These are phyloP conservation scores for Dermochelys coriacea DNA, from an alignment of 2,797 vertebrate species.

Conservation along the genomic window DNA sequence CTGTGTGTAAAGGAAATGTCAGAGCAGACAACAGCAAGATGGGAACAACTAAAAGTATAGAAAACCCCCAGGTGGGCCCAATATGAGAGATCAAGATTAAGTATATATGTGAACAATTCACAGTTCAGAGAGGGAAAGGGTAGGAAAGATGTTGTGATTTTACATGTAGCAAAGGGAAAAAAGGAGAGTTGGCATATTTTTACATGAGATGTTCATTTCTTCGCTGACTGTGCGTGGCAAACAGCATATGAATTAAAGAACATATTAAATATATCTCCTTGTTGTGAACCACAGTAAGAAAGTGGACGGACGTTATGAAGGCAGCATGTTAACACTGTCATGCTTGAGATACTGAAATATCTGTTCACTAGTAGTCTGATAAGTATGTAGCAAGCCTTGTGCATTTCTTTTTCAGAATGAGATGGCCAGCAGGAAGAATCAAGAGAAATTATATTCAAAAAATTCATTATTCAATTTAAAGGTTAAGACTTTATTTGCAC, in stretches of 20 bases:
- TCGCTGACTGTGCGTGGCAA: not conserved
- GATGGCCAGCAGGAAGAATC: not conserved
- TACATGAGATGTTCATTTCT: not conserved
- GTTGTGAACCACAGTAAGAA: not conserved
- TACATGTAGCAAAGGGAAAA: not conserved
- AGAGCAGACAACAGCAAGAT: not conserved
- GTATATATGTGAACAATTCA: not conserved
- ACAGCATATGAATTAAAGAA: not conserved
- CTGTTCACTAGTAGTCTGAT: too few relatives aligned
- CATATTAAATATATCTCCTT: not conserved
- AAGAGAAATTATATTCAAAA: constrained; percentile 12
- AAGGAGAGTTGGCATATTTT: not conserved
- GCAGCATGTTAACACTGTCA: not conserved
- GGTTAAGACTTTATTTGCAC: constrained; percentile 49
- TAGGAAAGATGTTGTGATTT: not conserved
- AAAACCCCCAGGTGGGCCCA: not conserved
- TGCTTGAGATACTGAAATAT: not conserved
- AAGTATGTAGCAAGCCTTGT: not conserved
- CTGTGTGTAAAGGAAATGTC: not conserved
- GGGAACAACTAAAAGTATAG: not conserved
- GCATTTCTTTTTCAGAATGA: rapidly evolving
- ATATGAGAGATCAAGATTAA: not conserved
- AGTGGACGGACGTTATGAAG: not conserved
- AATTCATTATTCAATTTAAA: not conserved
- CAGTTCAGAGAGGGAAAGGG: not conserved